These are phyloP conservation scores for Yasuhikotakia modesta DNA, from an alignment of 2,797 vertebrate species.

Conservation along the genomic window DNA sequence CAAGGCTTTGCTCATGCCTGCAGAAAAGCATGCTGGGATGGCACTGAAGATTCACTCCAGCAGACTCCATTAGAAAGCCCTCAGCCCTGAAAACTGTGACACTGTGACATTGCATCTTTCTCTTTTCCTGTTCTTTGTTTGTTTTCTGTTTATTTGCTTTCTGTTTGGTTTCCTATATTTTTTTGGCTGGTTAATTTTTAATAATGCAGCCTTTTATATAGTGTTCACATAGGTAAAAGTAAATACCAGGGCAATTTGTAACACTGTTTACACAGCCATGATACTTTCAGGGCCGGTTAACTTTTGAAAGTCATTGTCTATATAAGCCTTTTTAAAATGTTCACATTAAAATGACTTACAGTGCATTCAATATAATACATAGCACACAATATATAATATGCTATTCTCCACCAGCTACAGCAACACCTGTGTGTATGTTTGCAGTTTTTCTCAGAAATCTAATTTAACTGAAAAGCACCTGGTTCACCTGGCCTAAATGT, in stretches of 20 bases:
- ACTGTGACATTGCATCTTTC: not conserved
- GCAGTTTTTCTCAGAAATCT: not conserved
- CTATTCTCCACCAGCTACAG: no score
- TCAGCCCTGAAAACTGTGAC: not conserved
- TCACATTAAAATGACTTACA: no score
- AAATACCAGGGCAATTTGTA: not conserved
- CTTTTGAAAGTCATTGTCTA: not conserved
- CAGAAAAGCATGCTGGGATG: constrained; percentile 7
- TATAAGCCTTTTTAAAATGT: no score
- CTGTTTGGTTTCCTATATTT: not conserved
- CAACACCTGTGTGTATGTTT: no score
- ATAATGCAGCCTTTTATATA: not conserved
- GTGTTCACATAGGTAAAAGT: not conserved
- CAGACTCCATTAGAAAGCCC: constrained; percentile 16
- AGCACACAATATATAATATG: no score
- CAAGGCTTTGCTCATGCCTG: not conserved
- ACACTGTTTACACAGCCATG: not conserved
- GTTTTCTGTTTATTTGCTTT: not conserved
- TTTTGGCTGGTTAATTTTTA: not conserved
- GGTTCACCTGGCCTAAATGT: constrained; percentile 54
- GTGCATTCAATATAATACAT: no score
- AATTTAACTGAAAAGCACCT: constrained; percentile 12
- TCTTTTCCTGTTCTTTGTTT: not conserved
- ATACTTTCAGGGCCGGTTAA: not conserved
- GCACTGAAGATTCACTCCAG: not conserved